Base-by-base conservation (phyloP, 2,888 invertebrate genomes). In the Muschampia staudingeri region DNA sequence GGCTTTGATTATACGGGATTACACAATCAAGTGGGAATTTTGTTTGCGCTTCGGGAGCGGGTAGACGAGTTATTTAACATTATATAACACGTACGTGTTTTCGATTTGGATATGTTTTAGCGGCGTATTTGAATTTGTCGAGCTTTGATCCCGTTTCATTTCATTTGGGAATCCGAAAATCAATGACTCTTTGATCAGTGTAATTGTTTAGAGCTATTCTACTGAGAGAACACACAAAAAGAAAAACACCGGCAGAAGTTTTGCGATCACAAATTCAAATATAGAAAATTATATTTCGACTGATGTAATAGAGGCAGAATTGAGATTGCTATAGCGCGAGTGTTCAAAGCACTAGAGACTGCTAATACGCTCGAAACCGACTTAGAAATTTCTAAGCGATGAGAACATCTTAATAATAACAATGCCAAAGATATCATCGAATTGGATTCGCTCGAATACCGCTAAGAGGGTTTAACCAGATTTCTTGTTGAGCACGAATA, bases 11-110 rank as follows among this genome's bases (percentile, higher is more conserved):
- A 83, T 82, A 73, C 75, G 73, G 85, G 80, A 82, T 81, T 82
- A 84, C 81, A 76, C 81, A 81, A 82, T 82, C 82, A 84, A 81
- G 71, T 69, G 72, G 80, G 78, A 82, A 84, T 82, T 84, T 79
- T 82, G 82, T 82, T 84, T 84, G 82, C 78, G 52, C 76, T 76
- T 72, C 82, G 70, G 61, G 80, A 76, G 70, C 52, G 73, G 79
- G 67, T 56, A 75, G 73, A 65, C 80, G 78, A 81, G 76, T 80
- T 80, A 78, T 82, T 84, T 84, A 79, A 82, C 82, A 78, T 82
- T 82, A 82, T 83, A 73, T 77, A 75, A 80, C 80, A 67, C 75
- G 80, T 67, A 75, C 75, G 75, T 52, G 69, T 75, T 69, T 77
- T 76, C 75, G 76, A 76, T 80, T 80, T 56, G 34, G 80, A 76